These are phyloP conservation scores for Planococcus citri DNA, from an alignment of 1,140 invertebrate genomes.

Conservation along the genomic window DNA sequence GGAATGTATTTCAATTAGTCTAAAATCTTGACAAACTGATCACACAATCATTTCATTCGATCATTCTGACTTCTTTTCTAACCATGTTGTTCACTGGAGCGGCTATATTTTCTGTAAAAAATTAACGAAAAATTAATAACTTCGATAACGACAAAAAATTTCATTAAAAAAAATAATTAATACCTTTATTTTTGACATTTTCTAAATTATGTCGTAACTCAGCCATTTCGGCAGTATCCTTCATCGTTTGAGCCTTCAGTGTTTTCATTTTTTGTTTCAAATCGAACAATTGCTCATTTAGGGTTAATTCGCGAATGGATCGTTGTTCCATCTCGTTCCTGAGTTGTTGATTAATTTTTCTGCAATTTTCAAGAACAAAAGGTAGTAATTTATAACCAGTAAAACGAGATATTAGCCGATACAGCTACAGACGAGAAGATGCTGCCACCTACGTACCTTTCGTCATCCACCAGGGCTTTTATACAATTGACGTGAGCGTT, in stretches of 20 bases:
- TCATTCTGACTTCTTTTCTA: not conserved
- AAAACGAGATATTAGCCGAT: not conserved
- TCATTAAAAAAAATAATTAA: not conserved
- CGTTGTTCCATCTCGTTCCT: conserved; percentile 8
- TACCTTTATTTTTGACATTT: not conserved
- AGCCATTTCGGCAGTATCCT: not conserved
- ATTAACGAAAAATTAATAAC: no score
- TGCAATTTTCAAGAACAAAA: not conserved
- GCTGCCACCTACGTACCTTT: not conserved
- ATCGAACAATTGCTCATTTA: not conserved
- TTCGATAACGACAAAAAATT: no score
- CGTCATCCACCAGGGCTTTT: not conserved
- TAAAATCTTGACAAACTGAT: no score
- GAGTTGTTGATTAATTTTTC: conserved; percentile 3
- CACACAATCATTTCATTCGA: no score
- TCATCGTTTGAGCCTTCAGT: not conserved
- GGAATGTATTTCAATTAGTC: no score
- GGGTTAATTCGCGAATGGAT: not conserved
- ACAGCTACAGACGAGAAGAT: no score
- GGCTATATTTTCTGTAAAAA: not conserved
- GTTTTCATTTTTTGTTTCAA: not conserved
- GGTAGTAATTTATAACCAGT: not conserved
- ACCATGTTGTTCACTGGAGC: not conserved
- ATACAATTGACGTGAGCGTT: not conserved
- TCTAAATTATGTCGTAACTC: not conserved